These are phyloP conservation scores for Pseudochromis fuscus DNA, from an alignment of 2,797 vertebrate species.

Conservation along the genomic window DNA sequence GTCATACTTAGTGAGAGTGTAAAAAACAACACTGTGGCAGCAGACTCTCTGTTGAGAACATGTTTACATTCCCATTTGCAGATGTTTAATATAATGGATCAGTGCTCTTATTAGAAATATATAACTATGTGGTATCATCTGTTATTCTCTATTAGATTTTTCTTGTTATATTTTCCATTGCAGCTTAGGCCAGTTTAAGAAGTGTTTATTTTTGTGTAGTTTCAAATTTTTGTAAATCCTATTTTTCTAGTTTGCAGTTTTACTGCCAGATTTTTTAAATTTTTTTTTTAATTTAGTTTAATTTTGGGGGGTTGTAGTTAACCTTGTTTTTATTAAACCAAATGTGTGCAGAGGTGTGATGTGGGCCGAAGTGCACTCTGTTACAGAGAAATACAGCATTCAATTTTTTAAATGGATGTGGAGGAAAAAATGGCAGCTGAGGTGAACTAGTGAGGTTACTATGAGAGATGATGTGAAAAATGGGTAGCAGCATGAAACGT, in stretches of 20 bases:
- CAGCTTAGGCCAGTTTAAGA: neutral
- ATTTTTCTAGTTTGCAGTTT: constrained; percentile 1
- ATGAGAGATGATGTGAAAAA: neutral
- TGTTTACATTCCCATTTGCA: constrained; percentile 32
- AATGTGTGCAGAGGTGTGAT: neutral
- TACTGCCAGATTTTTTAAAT: constrained; percentile 3
- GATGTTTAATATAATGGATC: neutral
- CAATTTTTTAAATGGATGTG: neutral
- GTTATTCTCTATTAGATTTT: constrained; percentile 4
- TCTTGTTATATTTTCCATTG: neutral
- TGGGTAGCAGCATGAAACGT: neutral
- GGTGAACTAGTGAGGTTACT: neutral
- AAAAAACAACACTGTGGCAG: neutral
- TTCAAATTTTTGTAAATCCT: constrained; percentile 13
- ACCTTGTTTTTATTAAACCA: constrained; percentile 1
- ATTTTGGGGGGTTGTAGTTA: neutral
- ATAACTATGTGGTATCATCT: neutral
- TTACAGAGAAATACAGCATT: neutral
- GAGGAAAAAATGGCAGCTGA: constrained; percentile 1
- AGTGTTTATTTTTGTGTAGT: constrained; percentile 20
- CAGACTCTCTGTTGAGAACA: constrained; percentile 5
- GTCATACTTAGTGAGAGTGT: neutral
- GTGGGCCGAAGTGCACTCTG: neutral
- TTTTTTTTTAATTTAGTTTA: constrained; percentile 17
- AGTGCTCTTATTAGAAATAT: neutral